Evolutionary conservation across 2,888 invertebrate genomes (phyloP).

Genomic region (Drosophila merina): DNA sequence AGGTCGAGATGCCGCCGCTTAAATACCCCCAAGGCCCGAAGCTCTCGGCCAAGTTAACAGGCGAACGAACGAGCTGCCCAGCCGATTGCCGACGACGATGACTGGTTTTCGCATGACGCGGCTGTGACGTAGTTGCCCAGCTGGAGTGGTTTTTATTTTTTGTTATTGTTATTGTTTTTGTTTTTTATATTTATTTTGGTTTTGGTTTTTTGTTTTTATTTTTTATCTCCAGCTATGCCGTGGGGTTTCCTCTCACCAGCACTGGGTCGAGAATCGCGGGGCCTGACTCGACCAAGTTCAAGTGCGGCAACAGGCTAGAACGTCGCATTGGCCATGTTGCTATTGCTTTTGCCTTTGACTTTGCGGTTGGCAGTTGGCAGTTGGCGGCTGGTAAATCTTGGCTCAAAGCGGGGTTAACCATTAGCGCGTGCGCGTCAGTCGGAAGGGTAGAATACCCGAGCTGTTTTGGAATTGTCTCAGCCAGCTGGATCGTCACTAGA

Average conservation of each 20-base stretch:
- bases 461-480: slow-evolving; percentile 64
- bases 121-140: slow-evolving; percentile 69
- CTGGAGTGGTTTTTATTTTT: slow-evolving; percentile 28
- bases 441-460: slow-evolving; percentile 41
- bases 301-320: slow-evolving; percentile 73
- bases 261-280: slow-evolving; percentile 67
- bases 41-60: slow-evolving; percentile 40
- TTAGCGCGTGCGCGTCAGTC: slow-evolving; percentile 72
- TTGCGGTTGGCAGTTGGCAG: slow-evolving; percentile 25
- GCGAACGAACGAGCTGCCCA: slow-evolving; percentile 39
- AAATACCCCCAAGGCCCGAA: slow-evolving; percentile 84
- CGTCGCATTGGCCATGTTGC: slow-evolving; percentile 67
- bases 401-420: slow-evolving; percentile 61
- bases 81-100: slow-evolving; percentile 41
- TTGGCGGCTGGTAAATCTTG: slow-evolving; percentile 14
- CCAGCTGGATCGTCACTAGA: slow-evolving; percentile 58
- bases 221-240: slow-evolving; percentile 31
- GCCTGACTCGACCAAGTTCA: slow-evolving; percentile 74
- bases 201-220: slow-evolving; percentile 7
- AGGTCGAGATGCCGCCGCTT: slow-evolving; percentile 87
- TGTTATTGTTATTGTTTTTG: slow-evolving; percentile 8
- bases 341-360: slow-evolving; percentile 30
- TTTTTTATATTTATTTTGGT: slow-evolving; percentile 1
- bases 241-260: slow-evolving; percentile 73
- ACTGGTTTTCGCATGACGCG: slow-evolving; percentile 80